A percentile compares a stretch with the other conserved stretches of the same genome.
Evolutionary conservation across 2,113 vertebrate species (phyloP).

Genomic region (Perca fluviatilis): DNA sequence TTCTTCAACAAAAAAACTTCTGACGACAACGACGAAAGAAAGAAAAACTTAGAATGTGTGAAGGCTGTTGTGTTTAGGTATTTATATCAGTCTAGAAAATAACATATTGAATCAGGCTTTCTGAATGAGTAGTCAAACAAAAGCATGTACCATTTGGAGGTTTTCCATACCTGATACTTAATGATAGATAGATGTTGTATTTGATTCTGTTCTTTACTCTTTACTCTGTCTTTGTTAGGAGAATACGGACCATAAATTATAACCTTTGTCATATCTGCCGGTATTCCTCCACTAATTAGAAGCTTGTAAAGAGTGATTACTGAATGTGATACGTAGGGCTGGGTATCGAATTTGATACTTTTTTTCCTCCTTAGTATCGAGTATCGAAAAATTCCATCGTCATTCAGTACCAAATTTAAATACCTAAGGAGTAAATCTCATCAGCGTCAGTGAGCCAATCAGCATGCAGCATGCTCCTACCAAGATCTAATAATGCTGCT

Average conservation of each 20-base stretch:
- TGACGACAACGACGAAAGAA: neutral
- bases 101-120: neutral
- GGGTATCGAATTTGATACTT: too few species aligned
- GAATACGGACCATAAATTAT: neutral
- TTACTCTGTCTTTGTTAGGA: neutral
- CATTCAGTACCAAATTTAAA: too few species aligned
- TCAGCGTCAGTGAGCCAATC: too few species aligned
- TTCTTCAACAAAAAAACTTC: neutral
- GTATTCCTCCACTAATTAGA: neutral
- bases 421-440: too few species aligned
- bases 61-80: neutral
- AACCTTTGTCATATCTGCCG: neutral
- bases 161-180: neutral
- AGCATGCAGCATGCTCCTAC: too few species aligned
- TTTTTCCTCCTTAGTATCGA: too few species aligned
- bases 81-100: neutral
- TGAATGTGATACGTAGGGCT: too few species aligned
- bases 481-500: too few species aligned
- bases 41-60: neutral
- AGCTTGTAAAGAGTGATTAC: neutral
- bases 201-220: neutral
- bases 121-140: neutral
- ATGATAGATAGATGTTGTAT: neutral
- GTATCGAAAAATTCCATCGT: too few species aligned
- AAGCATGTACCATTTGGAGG: neutral